Percentiles rank a stretch among this genome's conserved stretches.
Conservation (phyloP, 1,140 invertebrate species). For the Aethina tumida region DNA sequence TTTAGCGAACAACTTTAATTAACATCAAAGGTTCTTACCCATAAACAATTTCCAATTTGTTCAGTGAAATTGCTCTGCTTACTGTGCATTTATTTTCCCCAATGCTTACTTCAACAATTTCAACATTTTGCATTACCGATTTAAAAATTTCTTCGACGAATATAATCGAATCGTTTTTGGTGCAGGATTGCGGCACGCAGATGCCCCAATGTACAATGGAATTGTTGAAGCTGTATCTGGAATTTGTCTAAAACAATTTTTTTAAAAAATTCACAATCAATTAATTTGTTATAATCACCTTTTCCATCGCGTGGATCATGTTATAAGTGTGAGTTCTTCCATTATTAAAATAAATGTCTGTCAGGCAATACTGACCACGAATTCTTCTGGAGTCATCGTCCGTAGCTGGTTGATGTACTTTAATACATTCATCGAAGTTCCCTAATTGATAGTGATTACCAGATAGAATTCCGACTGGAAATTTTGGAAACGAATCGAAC, state of each 20-base stretch:
- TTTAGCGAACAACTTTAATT: not conserved
- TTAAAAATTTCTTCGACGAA: conserved; percentile 42
- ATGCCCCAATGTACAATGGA: conserved; percentile 50
- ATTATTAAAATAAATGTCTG: conserved; percentile 26
- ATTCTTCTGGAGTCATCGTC: conserved; percentile 29
- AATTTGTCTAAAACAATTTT: conserved; percentile 13
- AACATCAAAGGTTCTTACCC: conserved; percentile 38
- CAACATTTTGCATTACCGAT: conserved; percentile 8
- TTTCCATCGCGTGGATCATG: not conserved
- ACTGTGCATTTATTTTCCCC: conserved; percentile 37
- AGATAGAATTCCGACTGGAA: conserved; percentile 48
- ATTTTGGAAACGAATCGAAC: conserved; percentile 55
- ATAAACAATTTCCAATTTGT: conserved; percentile 42
- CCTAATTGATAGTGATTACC: conserved; percentile 54
- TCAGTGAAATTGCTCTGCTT: conserved; percentile 35
- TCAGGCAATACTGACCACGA: conserved; percentile 51
- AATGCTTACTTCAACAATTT: conserved; percentile 7
- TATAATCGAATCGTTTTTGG: conserved; percentile 38
- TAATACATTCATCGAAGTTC: conserved; percentile 57
- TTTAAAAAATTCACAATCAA: conserved; percentile 7
- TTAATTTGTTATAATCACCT: not conserved
- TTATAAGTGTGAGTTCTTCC: conserved; percentile 2
- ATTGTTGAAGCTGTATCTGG: conserved; percentile 23
- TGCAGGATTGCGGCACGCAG: conserved; percentile 50
- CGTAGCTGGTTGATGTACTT: conserved; percentile 20